Evolutionary conservation across 35 echinoderm and acorn worm species (phyloP).

Genomic region (Acanthaster planci): DNA sequence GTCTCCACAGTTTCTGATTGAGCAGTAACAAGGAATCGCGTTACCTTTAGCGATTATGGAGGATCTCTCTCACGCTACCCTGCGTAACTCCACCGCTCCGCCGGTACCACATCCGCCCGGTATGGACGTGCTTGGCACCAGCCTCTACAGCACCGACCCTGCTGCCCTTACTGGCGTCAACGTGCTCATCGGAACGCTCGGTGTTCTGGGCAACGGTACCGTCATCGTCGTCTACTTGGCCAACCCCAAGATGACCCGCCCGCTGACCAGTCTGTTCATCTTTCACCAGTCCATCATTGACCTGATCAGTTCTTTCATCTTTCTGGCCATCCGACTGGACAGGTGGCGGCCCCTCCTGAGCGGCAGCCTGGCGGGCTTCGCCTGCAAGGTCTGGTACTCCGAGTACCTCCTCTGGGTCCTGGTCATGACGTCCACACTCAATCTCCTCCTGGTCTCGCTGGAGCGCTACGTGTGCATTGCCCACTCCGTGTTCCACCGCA

Average conservation of each 20-base stretch:
- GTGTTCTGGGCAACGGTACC: slow-evolving; percentile 37
- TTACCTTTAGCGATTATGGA: neutral
- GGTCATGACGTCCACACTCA: slow-evolving; percentile 39
- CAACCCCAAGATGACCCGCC: neutral
- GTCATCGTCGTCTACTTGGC: slow-evolving; percentile 24
- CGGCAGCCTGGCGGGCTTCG: neutral
- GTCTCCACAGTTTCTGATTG: no score
- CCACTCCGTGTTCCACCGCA: slow-evolving; percentile 33
- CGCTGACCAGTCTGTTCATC: slow-evolving; percentile 44
- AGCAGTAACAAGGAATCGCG: no score
- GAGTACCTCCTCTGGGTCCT: slow-evolving; percentile 51
- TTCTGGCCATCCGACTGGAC: neutral
- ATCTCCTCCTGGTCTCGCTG: slow-evolving; percentile 33
- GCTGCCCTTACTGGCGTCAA: neutral
- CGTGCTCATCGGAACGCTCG: neutral
- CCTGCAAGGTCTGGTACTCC: slow-evolving; percentile 48
- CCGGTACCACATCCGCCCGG: neutral
- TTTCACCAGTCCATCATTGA: slow-evolving; percentile 53
- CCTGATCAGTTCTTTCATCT: neutral
- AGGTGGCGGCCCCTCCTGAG: neutral
- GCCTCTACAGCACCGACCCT: neutral
- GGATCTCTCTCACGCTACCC: neutral
- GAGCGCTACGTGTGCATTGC: slow-evolving; percentile 49
- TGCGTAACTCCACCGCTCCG: neutral
- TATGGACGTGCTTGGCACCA: neutral